Conservation (phyloP, 2,113 vertebrate genomes). For the Megaleporinus macrocephalus region DNA sequence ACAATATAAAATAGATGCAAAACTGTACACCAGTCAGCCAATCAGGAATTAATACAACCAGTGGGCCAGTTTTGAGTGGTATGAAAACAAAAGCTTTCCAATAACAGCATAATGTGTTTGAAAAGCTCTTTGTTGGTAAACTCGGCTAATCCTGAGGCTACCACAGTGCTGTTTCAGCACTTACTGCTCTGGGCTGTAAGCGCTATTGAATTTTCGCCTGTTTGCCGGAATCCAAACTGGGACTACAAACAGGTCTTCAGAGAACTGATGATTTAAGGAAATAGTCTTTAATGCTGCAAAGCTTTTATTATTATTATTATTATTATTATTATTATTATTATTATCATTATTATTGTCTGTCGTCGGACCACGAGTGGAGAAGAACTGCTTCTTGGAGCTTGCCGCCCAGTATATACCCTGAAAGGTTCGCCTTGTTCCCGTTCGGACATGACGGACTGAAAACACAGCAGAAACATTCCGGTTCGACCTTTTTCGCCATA, state of each 20-base stretch:
- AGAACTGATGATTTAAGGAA: not conserved
- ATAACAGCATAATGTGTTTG: slow-evolving; percentile 21
- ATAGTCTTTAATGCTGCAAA: not conserved
- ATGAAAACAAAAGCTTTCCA: slow-evolving; percentile 4
- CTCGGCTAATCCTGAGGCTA: not conserved
- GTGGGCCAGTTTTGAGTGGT: not conserved
- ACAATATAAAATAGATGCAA: not conserved
- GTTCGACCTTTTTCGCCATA: slow-evolving; percentile 36
- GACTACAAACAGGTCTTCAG: not conserved
- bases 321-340: not conserved
- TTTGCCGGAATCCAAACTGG: not conserved
- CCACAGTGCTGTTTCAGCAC: not conserved
- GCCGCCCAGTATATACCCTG: slow-evolving; percentile 5
- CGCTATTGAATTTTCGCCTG: not conserved
- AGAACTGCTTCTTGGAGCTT: not conserved
- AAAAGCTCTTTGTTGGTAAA: slow-evolving; percentile 17
- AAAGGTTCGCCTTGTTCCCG: slow-evolving; percentile 1
- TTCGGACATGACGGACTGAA: slow-evolving; percentile 23
- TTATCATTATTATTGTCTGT: not conserved
- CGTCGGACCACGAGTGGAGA: not conserved
- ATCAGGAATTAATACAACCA: not conserved
- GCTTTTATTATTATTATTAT: no score
- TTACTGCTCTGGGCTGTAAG: not conserved
- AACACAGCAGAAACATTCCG: slow-evolving; percentile 25
- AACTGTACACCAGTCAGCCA: no score